Percentiles rank a stretch among this genome's conserved stretches.
phyloP scores from a whole-genome alignment of 2,797 vertebrate genomes.

The Crocidura indochinensis region DNA sequence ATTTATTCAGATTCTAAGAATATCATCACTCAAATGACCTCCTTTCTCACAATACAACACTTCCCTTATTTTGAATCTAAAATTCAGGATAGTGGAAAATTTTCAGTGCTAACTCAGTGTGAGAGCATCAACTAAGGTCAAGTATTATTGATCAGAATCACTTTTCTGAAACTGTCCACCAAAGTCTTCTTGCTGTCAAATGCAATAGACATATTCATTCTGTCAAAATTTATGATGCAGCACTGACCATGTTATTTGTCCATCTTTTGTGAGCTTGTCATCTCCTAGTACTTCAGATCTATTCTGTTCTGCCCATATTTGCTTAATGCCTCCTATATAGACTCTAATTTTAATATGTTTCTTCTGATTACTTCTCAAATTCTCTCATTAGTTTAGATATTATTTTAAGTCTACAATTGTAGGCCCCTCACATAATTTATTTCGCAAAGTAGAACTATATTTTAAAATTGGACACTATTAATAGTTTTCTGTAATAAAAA shows the following conservation, averaged over 20 bases:
- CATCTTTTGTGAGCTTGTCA: background rate
- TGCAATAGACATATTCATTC: background rate
- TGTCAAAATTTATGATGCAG: background rate
- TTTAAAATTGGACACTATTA: background rate
- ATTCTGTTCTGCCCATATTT: background rate
- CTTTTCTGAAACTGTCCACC: background rate
- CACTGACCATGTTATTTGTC: background rate
- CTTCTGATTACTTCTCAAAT: background rate
- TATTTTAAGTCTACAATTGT: background rate
- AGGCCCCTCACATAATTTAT: background rate
- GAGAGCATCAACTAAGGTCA: background rate
- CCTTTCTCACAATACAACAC: background rate
- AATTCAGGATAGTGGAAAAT: background rate
- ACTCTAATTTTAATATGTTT: background rate
- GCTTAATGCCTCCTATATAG: background rate
- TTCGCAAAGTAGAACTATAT: background rate
- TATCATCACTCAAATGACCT: background rate
- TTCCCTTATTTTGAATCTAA: slow-evolving; percentile 34
- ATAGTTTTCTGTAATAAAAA: background rate
- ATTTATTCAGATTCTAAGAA: background rate
- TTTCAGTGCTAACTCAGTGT: background rate
- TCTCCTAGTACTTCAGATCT: background rate
- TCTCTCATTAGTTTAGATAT: slow-evolving; percentile 23
- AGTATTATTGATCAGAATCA: background rate
- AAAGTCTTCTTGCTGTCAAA: slow-evolving; percentile 29